Percentiles rank a stretch among this genome's conserved stretches.
Conservation (phyloP, 1,140 invertebrate species). For the Macrocentrus cingulum region DNA sequence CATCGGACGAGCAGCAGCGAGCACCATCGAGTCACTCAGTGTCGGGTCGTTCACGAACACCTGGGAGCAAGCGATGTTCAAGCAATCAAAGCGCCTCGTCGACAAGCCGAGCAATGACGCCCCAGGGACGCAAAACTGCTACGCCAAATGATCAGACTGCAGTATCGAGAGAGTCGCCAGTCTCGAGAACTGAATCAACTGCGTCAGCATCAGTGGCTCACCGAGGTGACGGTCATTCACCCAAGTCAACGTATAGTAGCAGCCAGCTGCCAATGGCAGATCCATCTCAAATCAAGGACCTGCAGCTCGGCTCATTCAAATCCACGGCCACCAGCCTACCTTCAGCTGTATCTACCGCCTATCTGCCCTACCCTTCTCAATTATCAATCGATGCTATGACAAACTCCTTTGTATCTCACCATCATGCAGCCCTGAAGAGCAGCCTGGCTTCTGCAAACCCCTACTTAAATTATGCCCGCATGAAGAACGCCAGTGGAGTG, state of each 20-base stretch:
- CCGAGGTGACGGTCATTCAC: conserved; percentile 51
- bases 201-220: conserved; percentile 16
- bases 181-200: conserved; percentile 45
- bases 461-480: conserved; percentile 71
- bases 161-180: conserved; percentile 54
- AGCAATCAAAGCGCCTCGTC: conserved; percentile 70
- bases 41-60: conserved; percentile 45
- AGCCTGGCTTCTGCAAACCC: conserved; percentile 64
- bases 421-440: conserved; percentile 68
- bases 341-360: conserved; percentile 58
- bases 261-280: conserved; percentile 56
- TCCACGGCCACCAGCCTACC: conserved; percentile 60
- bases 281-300: conserved; percentile 67
- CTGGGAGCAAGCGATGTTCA: conserved; percentile 59
- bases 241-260: conserved; percentile 56
- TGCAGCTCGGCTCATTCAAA: conserved; percentile 67
- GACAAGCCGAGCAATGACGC: conserved; percentile 60
- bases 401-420: conserved; percentile 70
- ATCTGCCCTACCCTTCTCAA: conserved; percentile 60
- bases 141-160: conserved; percentile 43
- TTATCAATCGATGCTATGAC: conserved; percentile 72
- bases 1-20: conserved; percentile 42
- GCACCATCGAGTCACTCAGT: conserved; percentile 46
- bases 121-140: conserved; percentile 60
- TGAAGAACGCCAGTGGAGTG: conserved; percentile 64